Conservation (phyloP, 2,888 invertebrate species). For the Phengaris arion region DNA sequence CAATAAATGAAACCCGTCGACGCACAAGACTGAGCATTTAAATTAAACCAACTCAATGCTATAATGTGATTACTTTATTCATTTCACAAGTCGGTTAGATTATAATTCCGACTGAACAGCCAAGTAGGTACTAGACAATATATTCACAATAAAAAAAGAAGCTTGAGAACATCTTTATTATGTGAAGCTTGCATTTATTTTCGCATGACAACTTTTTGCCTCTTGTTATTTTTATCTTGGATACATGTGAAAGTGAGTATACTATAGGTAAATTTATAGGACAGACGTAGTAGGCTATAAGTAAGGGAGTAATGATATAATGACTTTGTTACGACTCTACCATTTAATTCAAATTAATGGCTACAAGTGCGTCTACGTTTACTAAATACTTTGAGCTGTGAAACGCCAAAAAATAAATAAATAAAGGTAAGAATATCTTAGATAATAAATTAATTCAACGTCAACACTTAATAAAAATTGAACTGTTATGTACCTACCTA, state of each 20-base stretch:
- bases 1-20: too few species aligned
- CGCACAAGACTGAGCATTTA: too few species aligned
- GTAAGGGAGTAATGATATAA: background rate
- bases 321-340: background rate
- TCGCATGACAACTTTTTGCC: background rate
- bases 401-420: too few species aligned
- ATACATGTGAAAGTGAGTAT: background rate
- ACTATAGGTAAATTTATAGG: background rate
- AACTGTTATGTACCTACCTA: background rate
- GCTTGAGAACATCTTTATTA: background rate
- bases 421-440: background rate
- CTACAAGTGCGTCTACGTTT: background rate
- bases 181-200: background rate
- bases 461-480: background rate
- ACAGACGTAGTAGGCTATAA: background rate
- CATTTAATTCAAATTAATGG: background rate
- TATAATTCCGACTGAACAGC: background rate
- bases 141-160: background rate
- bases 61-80: background rate
- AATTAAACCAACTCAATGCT: background rate
- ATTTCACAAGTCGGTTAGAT: background rate
- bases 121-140: background rate
- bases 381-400: background rate
- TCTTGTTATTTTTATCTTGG: background rate
- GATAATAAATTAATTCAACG: background rate